A percentile compares a stretch with the other conserved stretches of the same genome.
Conservation (phyloP, 1,140 invertebrate genomes). For the Bombus breviceps region DNA sequence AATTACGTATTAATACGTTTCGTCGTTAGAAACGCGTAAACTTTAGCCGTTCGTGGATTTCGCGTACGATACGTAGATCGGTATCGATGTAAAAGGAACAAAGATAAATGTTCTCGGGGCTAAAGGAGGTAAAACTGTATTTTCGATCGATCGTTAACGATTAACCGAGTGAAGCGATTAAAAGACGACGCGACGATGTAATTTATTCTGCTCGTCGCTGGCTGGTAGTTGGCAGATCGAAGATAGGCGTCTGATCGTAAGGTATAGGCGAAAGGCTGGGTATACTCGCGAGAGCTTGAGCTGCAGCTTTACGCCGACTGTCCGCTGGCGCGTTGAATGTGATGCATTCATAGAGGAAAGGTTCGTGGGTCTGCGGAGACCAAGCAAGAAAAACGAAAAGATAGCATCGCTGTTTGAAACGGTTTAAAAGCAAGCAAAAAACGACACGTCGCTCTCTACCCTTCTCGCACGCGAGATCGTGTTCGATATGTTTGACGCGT, state of each 20-base stretch:
- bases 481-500: constrained; percentile 31
- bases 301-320: background rate
- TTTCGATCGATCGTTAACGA: background rate
- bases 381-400: constrained; percentile 54
- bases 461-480: constrained; percentile 12
- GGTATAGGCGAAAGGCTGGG: background rate
- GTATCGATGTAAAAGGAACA: background rate
- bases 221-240: background rate
- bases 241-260: background rate
- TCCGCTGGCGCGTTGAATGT: constrained; percentile 50
- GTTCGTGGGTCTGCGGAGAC: constrained; percentile 14
- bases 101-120: background rate
- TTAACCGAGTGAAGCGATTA: background rate
- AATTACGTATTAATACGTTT: background rate
- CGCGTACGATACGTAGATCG: background rate
- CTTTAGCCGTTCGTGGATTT: background rate
- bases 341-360: constrained; percentile 51
- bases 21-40: background rate
- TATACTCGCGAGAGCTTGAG: background rate
- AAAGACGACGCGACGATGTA: background rate
- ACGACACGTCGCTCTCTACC: constrained; percentile 17
- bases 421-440: constrained; percentile 59
- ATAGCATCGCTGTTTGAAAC: constrained; percentile 63
- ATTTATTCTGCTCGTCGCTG: background rate
- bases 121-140: background rate